phyloP scores from a whole-genome alignment of 2,113 vertebrate species.

The Zapornia atra region DNA sequence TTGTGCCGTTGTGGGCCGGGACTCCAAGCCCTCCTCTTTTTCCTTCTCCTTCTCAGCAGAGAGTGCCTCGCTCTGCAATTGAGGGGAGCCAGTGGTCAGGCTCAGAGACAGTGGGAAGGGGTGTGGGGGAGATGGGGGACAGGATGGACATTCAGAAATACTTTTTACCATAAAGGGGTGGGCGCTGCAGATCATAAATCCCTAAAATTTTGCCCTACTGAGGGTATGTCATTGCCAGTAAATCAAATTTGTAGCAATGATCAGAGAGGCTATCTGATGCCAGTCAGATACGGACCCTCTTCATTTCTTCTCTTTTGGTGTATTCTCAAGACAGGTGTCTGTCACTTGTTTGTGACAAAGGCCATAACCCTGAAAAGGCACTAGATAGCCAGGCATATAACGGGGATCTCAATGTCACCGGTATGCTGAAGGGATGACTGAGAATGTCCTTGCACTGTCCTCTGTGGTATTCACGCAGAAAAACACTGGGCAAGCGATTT shows the following conservation, averaged over 20 bases:
- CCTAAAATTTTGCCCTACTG: neutral
- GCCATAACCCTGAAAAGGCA: neutral
- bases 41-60: slow-evolving; percentile 61
- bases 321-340: neutral
- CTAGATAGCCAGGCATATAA: accelerated
- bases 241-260: neutral
- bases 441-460: neutral
- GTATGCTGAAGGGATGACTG: neutral
- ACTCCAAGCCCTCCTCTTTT: slow-evolving; percentile 62
- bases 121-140: neutral
- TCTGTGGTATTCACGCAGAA: neutral
- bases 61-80: slow-evolving; percentile 63
- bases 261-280: neutral
- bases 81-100: slow-evolving; percentile 26
- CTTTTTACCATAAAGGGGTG: neutral
- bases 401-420: neutral
- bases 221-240: neutral
- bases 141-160: neutral
- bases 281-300: neutral
- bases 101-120: neutral
- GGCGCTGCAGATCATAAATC: neutral
- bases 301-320: neutral
- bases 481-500: neutral
- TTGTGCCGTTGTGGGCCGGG: slow-evolving; percentile 37
- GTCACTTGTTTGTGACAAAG: neutral